Evolutionary conservation across 2,888 invertebrate species (phyloP), one percentile per base, ranked within the genome.

Genomic region (Gymnosoma rotundatum): DNA sequence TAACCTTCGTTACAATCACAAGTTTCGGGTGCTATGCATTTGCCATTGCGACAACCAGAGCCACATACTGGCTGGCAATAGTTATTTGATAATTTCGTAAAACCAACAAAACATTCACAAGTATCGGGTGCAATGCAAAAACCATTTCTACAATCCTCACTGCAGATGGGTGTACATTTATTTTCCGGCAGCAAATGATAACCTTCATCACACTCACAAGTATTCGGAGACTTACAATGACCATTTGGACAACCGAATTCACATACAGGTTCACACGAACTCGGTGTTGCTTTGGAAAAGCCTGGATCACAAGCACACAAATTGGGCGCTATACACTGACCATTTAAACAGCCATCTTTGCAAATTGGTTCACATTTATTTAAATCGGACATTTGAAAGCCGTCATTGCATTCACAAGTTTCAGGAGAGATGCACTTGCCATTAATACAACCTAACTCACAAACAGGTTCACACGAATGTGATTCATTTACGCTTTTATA

Each of bases 301-400:
- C 96, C 96, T 0, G 93, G 91, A 83, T 95, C 94, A 86, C 96
- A 96, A 56, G 94, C 93, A 87, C 96, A 96, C 87, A 94, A 93
- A 89, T 95, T 94, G 0, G 96, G 96, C 0, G 94, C 93, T 0
- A 94, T 93, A 86, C 96, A 96, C 8, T 93, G 92, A 0, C 96
- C 96, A 88, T 96, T 90, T 0, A 18, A 5, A 54, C 89, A 90
- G 0, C 70, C 72, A 4, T 58, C 48, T 8, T 56, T 42, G 18
- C 88, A 89, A n/a, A 78, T 32, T 2, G 88, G 83, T 4, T 89
- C 90, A 83, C 88, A 86, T 16, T 48, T 63, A 2, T 70, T 73
- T 0, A 48, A 10, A 1, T 1, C 9, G 9, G 82, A 75, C 42
- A 70, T 66, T 21, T 78, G 1, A 69, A 86, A 90, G 0, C 89